These are phyloP conservation scores for Urocolius indicus DNA, from an alignment of 2,113 vertebrate species.

Conservation along the genomic window DNA sequence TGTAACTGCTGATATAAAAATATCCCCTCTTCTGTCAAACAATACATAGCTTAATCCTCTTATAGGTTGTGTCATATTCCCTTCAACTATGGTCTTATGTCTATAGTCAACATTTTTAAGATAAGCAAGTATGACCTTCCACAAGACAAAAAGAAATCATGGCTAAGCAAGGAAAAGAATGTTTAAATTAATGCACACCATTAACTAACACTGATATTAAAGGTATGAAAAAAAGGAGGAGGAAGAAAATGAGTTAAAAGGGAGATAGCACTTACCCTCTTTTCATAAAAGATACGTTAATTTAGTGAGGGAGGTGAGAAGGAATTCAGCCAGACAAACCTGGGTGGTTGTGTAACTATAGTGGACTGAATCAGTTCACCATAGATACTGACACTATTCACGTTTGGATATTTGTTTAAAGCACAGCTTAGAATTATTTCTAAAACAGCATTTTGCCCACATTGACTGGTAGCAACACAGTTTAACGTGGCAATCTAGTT, in stretches of 20 bases:
- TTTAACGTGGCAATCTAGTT: neutral
- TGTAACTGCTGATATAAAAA: constrained; percentile 30
- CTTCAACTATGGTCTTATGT: neutral
- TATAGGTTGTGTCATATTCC: neutral
- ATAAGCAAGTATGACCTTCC: neutral
- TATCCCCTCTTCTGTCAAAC: neutral
- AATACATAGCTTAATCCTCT: neutral
- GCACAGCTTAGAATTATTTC: neutral
- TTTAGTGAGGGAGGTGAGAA: neutral
- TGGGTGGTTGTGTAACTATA: neutral
- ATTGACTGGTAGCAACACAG: neutral
- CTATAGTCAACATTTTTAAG: neutral
- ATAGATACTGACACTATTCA: neutral
- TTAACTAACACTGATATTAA: neutral
- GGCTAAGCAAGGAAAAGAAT: neutral
- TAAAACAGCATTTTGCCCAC: neutral
- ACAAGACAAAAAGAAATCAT: neutral
- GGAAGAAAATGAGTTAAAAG: neutral
- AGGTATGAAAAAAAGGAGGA: neutral
- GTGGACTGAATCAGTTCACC: neutral
- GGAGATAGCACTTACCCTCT: neutral
- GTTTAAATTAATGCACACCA: neutral
- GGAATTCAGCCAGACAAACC: neutral
- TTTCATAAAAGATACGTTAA: neutral
- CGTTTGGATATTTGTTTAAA: neutral